Percentiles rank a stretch among this genome's conserved stretches.
Conservation (phyloP, 2,797 vertebrate species). For the Hydrophis major region DNA sequence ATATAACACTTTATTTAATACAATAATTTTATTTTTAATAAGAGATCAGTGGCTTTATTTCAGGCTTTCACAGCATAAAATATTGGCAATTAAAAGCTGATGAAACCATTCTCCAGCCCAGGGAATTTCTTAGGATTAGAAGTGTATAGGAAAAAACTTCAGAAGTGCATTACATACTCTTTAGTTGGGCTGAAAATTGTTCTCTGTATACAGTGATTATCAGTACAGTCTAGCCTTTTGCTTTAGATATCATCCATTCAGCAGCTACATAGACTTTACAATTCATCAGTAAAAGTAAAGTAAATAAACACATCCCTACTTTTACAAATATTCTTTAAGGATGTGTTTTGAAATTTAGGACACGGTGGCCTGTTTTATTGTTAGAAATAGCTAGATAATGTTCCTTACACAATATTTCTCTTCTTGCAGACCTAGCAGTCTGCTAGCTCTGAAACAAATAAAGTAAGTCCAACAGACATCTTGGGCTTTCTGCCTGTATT, state of each 20-base stretch:
- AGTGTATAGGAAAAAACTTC: conserved; percentile 48
- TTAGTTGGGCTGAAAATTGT: conserved; percentile 56
- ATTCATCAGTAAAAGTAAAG: conserved; percentile 53
- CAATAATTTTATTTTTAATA: not conserved
- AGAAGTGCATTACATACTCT: conserved; percentile 50
- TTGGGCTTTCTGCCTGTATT: conserved; percentile 53
- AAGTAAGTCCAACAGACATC: conserved; percentile 80
- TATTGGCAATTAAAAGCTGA: conserved; percentile 35
- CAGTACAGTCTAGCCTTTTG: conserved; percentile 47
- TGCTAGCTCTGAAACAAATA: conserved; percentile 77
- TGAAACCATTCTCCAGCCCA: conserved; percentile 42
- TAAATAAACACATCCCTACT: conserved; percentile 12
- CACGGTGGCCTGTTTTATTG: conserved; percentile 55
- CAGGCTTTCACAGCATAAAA: not conserved
- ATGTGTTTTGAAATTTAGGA: conserved; percentile 53
- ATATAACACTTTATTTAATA: conserved; percentile 18
- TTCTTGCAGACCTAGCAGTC: conserved; percentile 65
- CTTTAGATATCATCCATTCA: conserved; percentile 42
- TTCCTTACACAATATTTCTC: conserved; percentile 58
- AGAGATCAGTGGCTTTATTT: not conserved
- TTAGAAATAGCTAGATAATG: conserved; percentile 64
- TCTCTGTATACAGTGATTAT: conserved; percentile 43
- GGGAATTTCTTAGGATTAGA: conserved; percentile 54
- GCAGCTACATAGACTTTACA: conserved; percentile 50
- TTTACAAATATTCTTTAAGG: conserved; percentile 55